Evolutionary conservation across 1,140 invertebrate species (phyloP), one percentile per base, ranked within the genome.

Genomic region (Diabrotica undecimpunctata): DNA sequence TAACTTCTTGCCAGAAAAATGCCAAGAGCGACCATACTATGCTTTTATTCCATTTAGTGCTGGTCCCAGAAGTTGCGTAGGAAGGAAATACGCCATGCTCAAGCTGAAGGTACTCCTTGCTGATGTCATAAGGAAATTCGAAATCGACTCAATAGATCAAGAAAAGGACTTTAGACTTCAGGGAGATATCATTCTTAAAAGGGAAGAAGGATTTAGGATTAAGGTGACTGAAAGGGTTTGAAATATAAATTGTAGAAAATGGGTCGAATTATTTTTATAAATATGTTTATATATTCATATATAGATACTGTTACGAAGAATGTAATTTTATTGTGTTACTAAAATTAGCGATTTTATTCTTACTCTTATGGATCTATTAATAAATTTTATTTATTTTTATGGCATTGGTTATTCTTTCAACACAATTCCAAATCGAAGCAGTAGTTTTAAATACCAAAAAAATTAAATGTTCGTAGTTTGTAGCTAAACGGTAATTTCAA

Each of bases 11-110:
- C 88, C 90, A 0, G 94, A 96, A 77, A 88, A 87, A 62, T 86
- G 86, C 62, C 84, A 88, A 64, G 85, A 87, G 72, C 81, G 93
- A 75, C 88, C 89, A 77, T 93, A 93, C 71, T 96, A 92, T 77
- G 84, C 90, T 39, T 95, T 88, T 72, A 87, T 95, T 59, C 93
- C 93, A 3, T 96, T 96, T 82, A 93, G 91, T 64, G 93, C 93
- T 68, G 93, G 93, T 11, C 90, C 90, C 4, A 84, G 88, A 61
- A 90, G 89, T 78, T 92, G 90, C 73, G 89, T 92, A 37, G 87
- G 87, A n/a, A 86, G 89, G 64, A 89, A 88, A 79, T 93, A 92
- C 79, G 91, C 91, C 0, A 83, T 89, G 82, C 79, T 90, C 59
- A 91, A 93, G 74, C 81, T 88, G 65, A 92, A 92, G 76, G 85